Conservation (phyloP, 2,888 invertebrate species). For the Trypoxylon attenuatum region DNA sequence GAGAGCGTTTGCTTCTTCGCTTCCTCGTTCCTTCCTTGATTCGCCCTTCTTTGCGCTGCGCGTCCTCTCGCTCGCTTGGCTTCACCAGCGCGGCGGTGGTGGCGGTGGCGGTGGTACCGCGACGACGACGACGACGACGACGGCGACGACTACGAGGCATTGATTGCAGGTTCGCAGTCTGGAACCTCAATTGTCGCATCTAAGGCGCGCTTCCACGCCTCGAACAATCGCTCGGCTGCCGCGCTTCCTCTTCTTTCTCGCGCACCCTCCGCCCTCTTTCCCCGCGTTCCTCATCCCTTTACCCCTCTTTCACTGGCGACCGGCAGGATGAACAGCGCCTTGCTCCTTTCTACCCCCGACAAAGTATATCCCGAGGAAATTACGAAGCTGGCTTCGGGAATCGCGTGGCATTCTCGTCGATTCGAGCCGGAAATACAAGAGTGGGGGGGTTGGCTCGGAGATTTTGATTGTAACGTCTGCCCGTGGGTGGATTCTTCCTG, state of each 20-base stretch:
- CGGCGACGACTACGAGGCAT: constrained; percentile 60
- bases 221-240: constrained; percentile 64
- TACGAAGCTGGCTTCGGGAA: not conserved
- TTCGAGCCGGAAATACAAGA: too few relatives aligned
- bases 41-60: constrained; percentile 11
- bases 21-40: constrained; percentile 12
- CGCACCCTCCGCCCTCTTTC: constrained; percentile 12
- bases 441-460: too few relatives aligned
- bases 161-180: constrained; percentile 72
- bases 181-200: constrained; percentile 72
- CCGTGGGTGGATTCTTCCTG: too few relatives aligned
- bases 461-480: too few relatives aligned
- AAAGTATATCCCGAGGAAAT: too few relatives aligned
- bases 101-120: not conserved
- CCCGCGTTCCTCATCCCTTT: constrained; percentile 17
- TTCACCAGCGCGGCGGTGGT: not conserved
- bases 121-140: constrained; percentile 22
- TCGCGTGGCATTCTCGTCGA: not conserved
- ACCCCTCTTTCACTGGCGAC: not conserved
- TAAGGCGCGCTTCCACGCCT: constrained; percentile 70
- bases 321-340: too few relatives aligned
- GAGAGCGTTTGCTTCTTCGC: constrained; percentile 13
- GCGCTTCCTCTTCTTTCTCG: constrained; percentile 44
- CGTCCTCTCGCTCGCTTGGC: constrained; percentile 3
- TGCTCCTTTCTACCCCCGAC: too few relatives aligned